phyloP scores from a whole-genome alignment of 2,888 invertebrate species.

The Formica aserva region DNA sequence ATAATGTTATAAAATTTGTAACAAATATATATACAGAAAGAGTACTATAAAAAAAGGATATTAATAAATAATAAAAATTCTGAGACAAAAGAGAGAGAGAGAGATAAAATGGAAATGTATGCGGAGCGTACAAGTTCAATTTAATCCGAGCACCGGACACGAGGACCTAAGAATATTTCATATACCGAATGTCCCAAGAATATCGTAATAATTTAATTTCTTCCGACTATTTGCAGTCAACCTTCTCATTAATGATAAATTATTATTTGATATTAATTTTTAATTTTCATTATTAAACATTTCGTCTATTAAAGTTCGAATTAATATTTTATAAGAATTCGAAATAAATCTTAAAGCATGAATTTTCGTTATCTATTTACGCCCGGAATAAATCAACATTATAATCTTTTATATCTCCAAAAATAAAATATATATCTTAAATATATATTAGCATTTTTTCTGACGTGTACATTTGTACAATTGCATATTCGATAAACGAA shows the following conservation, averaged over 20 bases:
- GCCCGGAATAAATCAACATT: background rate
- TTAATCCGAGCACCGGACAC: slow-evolving; percentile 43
- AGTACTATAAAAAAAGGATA: background rate
- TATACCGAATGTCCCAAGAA: slow-evolving; percentile 37
- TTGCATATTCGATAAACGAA: background rate
- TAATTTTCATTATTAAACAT: background rate
- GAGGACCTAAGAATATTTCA: slow-evolving; percentile 31
- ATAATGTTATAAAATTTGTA: background rate
- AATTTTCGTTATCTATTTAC: background rate
- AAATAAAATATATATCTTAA: background rate
- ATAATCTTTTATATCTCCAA: background rate
- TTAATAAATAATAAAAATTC: background rate
- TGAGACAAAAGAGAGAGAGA: background rate
- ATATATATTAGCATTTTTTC: background rate
- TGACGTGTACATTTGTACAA: background rate
- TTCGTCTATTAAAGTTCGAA: background rate
- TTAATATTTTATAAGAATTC: background rate
- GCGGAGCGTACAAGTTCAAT: slow-evolving; percentile 38
- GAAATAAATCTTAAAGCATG: background rate
- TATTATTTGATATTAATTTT: background rate
- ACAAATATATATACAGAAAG: background rate
- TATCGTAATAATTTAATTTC: background rate
- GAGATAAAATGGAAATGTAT: slow-evolving; percentile 16
- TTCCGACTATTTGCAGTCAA: background rate
- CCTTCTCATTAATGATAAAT: background rate